Conservation (phyloP, 1,140 invertebrate species). For the Lepidurus packardi region DNA sequence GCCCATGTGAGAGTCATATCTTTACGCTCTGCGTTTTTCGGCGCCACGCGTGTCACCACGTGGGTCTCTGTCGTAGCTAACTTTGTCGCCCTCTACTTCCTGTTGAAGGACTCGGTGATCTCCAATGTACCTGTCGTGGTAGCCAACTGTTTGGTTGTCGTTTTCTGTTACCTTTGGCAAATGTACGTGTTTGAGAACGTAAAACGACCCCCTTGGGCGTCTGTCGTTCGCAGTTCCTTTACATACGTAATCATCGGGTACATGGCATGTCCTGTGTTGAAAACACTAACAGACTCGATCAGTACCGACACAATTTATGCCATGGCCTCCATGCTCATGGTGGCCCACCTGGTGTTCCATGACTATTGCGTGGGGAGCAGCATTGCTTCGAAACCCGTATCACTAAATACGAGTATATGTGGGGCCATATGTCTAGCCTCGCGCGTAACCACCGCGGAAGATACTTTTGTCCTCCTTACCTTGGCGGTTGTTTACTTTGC, state of each 20-base stretch:
- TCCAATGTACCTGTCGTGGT: conserved; percentile 25
- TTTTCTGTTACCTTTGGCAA: conserved; percentile 34
- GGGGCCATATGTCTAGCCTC: conserved; percentile 90
- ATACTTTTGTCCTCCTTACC: conserved; percentile 81
- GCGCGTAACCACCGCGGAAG: conserved; percentile 69
- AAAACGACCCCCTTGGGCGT: neutral
- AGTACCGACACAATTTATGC: conserved; percentile 96
- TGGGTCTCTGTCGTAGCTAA: neutral
- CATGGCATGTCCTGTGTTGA: conserved; percentile 80
- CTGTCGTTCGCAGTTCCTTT: conserved; percentile 36
- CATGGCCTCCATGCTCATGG: conserved; percentile 77
- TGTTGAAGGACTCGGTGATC: conserved; percentile 34
- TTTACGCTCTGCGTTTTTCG: neutral
- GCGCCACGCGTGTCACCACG: neutral
- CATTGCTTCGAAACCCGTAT: conserved; percentile 71
- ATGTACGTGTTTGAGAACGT: conserved; percentile 42
- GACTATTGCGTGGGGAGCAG: conserved; percentile 82
- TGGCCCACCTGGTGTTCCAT: conserved; percentile 81
- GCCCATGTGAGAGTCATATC: neutral
- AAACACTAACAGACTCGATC: conserved; percentile 89
- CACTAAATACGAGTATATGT: conserved; percentile 83
- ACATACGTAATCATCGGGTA: conserved; percentile 78
- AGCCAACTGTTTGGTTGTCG: neutral
- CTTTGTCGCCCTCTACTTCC: conserved; percentile 37
- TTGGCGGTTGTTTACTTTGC: conserved; percentile 82